A percentile compares a stretch with the other conserved stretches of the same genome.
These are phyloP conservation scores for Monopterus albus DNA, from an alignment of 2,113 vertebrate genomes.

Conservation along the genomic window DNA sequence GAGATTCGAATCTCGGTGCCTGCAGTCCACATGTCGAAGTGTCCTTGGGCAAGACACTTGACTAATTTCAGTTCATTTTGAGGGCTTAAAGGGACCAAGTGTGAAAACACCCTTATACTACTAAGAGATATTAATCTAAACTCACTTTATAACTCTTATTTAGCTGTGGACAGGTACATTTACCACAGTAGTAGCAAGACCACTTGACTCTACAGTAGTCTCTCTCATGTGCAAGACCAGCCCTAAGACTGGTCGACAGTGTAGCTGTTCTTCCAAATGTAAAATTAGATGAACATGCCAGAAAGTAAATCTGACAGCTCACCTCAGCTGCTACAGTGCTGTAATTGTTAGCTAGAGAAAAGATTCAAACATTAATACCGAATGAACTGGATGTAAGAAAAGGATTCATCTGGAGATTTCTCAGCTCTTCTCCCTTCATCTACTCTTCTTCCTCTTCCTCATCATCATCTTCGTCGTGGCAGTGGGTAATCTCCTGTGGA, in stretches of 20 bases:
- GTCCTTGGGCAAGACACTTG: no score
- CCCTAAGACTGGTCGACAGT: background rate
- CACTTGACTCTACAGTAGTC: background rate
- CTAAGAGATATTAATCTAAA: no score
- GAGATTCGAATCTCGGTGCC: no score
- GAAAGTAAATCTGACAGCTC: no score
- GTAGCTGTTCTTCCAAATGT: background rate
- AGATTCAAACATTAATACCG: background rate
- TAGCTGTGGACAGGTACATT: background rate
- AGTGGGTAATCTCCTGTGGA: slow-evolving; percentile 97
- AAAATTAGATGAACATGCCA: background rate
- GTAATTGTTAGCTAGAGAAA: background rate
- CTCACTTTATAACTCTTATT: background rate
- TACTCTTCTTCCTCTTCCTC: slow-evolving; percentile 92
- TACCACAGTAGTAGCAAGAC: background rate
- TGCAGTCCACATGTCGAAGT: no score
- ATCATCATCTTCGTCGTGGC: slow-evolving; percentile 97
- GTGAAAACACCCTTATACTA: no score
- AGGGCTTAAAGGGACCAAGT: no score
- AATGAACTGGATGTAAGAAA: background rate
- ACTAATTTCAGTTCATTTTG: no score
- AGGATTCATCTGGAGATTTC: background rate
- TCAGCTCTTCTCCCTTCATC: slow-evolving; percentile 78
- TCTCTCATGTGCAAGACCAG: background rate
- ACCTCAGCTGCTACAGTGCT: background rate